A percentile compares a stretch with the other conserved stretches of the same genome.
Conservation (phyloP, 2,797 vertebrate genomes). For the Rhynchonycteris naso region DNA sequence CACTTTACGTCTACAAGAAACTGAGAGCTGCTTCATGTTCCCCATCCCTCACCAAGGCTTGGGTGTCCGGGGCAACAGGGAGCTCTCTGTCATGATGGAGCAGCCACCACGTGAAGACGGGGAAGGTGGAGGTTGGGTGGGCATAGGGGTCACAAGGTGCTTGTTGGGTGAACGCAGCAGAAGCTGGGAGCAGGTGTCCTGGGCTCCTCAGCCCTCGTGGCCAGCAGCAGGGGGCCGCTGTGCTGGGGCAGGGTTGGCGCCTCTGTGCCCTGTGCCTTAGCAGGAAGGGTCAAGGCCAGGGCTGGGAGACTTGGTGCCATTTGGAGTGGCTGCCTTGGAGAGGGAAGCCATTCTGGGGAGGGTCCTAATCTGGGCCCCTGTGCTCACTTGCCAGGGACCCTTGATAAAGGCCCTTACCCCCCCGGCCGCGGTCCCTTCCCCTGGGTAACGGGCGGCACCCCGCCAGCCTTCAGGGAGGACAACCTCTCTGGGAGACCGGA, state of each 20-base stretch:
- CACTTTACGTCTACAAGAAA: not conserved
- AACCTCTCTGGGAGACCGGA: not conserved
- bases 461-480: not conserved
- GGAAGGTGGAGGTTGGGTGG: too few species aligned
- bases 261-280: not conserved
- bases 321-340: not conserved
- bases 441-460: rapidly evolving
- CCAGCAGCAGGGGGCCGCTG: not conserved
- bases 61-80: rapidly evolving
- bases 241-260: not conserved
- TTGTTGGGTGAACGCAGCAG: not conserved
- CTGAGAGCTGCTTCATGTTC: not conserved
- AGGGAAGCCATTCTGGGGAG: not conserved
- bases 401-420: not conserved
- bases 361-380: not conserved
- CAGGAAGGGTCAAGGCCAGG: not conserved
- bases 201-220: not conserved
- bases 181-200: not conserved
- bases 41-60: rapidly evolving
- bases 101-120: not conserved
- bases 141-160: not conserved
- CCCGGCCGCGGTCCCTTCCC: not conserved
- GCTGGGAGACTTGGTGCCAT: not conserved
- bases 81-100: not conserved
- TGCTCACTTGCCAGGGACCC: not conserved